A percentile compares a stretch with the other conserved stretches of the same genome.
Evolutionary conservation across 2,113 vertebrate genomes (phyloP).

Genomic region (Rissa tridactyla): DNA sequence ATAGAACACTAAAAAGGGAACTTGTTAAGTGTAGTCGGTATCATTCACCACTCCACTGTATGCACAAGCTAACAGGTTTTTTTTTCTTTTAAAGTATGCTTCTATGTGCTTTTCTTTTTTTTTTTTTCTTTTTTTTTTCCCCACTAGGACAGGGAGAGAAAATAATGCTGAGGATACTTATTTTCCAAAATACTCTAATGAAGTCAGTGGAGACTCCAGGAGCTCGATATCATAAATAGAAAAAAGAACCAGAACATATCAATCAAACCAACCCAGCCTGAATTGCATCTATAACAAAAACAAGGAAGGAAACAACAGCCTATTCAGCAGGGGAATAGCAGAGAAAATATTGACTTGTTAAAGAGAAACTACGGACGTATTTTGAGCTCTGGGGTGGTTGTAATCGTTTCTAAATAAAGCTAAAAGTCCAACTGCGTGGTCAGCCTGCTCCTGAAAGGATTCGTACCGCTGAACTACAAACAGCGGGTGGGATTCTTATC

Average conservation of each 20-base stretch:
- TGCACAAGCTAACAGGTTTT: not conserved
- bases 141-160: not conserved
- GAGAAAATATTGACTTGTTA: slow-evolving; percentile 38
- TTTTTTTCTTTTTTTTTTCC: not conserved
- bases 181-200: slow-evolving; percentile 55
- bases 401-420: slow-evolving; percentile 47
- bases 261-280: slow-evolving; percentile 33
- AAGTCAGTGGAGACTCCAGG: slow-evolving; percentile 43
- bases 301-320: not conserved
- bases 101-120: not conserved
- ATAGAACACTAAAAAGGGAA: not conserved
- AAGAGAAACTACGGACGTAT: not conserved
- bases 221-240: slow-evolving; percentile 10
- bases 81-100: not conserved
- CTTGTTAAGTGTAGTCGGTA: not conserved
- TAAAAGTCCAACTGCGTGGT: not conserved
- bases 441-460: not conserved
- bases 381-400: not conserved
- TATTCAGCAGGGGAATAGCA: not conserved
- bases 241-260: slow-evolving; percentile 49
- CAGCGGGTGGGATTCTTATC: not conserved
- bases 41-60: not conserved
- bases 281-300: slow-evolving; percentile 19
- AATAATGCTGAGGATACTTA: slow-evolving; percentile 42
- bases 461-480: not conserved